Evolutionary conservation across 1,140 invertebrate species (phyloP), one percentile per base, ranked within the genome.

Genomic region (Subanguina moxae): DNA sequence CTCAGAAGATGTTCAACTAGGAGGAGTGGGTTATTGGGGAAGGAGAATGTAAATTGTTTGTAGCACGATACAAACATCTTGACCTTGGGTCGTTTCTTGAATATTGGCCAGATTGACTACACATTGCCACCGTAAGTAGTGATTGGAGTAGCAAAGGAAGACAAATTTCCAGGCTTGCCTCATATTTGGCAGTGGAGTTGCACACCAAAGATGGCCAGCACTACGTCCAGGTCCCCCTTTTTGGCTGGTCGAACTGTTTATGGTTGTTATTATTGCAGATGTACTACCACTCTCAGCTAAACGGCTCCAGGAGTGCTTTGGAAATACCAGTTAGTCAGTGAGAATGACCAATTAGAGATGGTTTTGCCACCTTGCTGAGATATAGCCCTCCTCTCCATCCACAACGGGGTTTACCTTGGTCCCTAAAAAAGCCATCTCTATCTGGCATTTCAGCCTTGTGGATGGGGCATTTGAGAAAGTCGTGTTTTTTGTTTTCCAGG

Each of bases 121-220:
- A 19, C 42, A 19, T 23, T 64, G 8, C 62, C 42, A 57, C n/a
- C 23, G 23, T 64, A 13, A n/a, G 61, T n/a, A 5, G 32, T 3
- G 32, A 38, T 38, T 38, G 32, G 32, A 38, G 32, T 38, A 38
- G 3, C 3, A 38, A 38, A 38, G 11, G 32, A 38, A 3, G 11
- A 38, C 3, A 38, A 38, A 38, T 38, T 38, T 5, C 11, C 32
- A 38, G 32, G 11, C 11, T 38, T 3, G 3, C 32, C 11, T 61
- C 62, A 64, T 64, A 58, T 64, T 64, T 64, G 62, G 28, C 62
- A 5, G 17, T 64, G 17, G 62, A 64, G 45, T 64, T 64, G 62
- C 62, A 17, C 63, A 64, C 65, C 3, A 64, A 21, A 19, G 62
- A 64, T 28, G 42, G 42, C 3, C 3, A 19, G 57, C 57, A 58